Evolutionary conservation across 2,797 vertebrate species (phyloP).

Genomic region (Gephyroberyx darwinii): DNA sequence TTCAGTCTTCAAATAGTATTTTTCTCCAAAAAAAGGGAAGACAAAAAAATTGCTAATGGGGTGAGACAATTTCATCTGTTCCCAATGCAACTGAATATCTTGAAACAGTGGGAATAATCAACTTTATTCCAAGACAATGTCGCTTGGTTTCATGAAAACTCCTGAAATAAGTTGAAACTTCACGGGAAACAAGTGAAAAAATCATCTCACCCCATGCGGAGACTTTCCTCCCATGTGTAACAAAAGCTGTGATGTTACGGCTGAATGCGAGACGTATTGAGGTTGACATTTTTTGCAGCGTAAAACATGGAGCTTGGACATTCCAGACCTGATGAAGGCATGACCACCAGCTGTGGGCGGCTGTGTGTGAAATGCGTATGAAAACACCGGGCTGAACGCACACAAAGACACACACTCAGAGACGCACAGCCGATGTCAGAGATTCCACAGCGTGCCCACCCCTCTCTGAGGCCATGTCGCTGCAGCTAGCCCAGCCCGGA

Average conservation of each 20-base stretch:
- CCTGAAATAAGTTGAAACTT: too few species aligned
- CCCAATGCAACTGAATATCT: not conserved
- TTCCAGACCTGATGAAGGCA: conserved; percentile 35
- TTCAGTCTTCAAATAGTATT: too few species aligned
- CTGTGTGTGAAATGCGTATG: conserved; percentile 42
- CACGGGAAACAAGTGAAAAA: too few species aligned
- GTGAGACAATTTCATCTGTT: not conserved
- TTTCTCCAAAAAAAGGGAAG: not conserved
- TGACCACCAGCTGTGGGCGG: conserved; percentile 48
- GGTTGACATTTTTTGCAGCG: conserved; percentile 5
- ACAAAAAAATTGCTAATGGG: not conserved
- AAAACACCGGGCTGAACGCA: conserved; percentile 58
- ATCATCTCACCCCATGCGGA: not conserved
- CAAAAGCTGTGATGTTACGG: not conserved
- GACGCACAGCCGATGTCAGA: conserved; percentile 69
- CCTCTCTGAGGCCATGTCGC: conserved; percentile 46
- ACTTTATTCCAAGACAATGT: too few species aligned
- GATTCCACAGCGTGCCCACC: conserved; percentile 62
- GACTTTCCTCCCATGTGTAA: not conserved
- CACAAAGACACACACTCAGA: conserved; percentile 8
- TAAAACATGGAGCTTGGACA: conserved; percentile 22
- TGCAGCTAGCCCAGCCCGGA: conserved; percentile 47
- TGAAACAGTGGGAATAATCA: not conserved
- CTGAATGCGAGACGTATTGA: not conserved
- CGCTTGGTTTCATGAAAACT: not conserved